Conservation (phyloP, 2,797 vertebrate species). For the Cottoperca gobio region DNA sequence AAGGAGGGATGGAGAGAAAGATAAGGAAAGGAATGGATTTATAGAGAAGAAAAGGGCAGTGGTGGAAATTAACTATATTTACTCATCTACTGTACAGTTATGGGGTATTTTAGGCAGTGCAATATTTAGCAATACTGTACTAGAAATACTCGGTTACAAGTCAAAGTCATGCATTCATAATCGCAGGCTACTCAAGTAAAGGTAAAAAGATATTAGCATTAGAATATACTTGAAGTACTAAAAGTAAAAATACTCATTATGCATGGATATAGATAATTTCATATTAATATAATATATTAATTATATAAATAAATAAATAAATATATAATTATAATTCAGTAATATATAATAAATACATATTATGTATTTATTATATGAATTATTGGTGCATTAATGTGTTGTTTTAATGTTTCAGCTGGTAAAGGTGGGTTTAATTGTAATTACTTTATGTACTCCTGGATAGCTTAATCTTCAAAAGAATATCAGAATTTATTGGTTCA, state of each 20-base stretch:
- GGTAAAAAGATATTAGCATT: neutral
- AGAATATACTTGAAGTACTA: neutral
- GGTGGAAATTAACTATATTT: neutral
- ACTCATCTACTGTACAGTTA: neutral
- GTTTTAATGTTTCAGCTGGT: too few relatives aligned
- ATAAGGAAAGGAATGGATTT: neutral
- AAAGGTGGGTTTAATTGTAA: too few relatives aligned
- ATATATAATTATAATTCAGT: too few relatives aligned
- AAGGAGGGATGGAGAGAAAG: neutral
- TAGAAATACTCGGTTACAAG: neutral
- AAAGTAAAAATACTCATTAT: neutral
- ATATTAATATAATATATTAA: neutral
- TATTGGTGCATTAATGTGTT: too few relatives aligned
- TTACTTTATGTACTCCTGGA: too few relatives aligned
- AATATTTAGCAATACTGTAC: too few relatives aligned
- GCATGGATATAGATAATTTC: neutral
- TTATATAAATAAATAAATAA: too few relatives aligned
- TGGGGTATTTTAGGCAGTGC: too few relatives aligned
- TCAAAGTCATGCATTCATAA: neutral
- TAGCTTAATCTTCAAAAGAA: too few relatives aligned
- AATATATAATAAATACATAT: too few relatives aligned
- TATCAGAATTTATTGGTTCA: too few relatives aligned
- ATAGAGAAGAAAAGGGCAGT: neutral
- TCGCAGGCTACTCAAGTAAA: neutral
- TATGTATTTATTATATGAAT: neutral